These are phyloP conservation scores for Camelus bactrianus DNA, from an alignment of 2,113 vertebrate species.

Conservation along the genomic window DNA sequence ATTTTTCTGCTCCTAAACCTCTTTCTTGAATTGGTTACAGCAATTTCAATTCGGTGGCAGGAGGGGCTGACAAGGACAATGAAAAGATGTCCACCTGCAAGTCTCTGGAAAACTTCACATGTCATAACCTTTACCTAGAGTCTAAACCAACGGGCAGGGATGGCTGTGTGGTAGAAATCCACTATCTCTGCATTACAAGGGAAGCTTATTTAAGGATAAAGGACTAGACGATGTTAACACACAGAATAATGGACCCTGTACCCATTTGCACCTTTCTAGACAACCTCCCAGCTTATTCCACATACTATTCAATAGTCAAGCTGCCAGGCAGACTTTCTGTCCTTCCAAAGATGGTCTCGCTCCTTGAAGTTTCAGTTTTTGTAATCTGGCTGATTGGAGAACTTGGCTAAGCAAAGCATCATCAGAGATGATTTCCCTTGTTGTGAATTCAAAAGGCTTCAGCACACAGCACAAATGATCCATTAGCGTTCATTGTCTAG, in stretches of 20 bases:
- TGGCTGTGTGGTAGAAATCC: neutral
- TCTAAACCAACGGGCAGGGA: neutral
- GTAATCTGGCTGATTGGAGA: conserved; percentile 84
- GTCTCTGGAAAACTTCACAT: neutral
- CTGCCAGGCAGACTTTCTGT: conserved; percentile 77
- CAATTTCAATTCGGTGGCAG: conserved; percentile 32
- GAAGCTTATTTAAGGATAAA: conserved; percentile 30
- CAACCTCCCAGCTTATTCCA: conserved; percentile 38
- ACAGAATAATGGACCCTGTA: neutral
- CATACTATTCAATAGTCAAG: conserved; percentile 61
- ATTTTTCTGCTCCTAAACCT: neutral
- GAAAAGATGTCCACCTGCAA: neutral
- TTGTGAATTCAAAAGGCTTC: conserved; percentile 83
- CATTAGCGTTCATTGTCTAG: conserved; percentile 82
- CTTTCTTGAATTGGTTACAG: neutral
- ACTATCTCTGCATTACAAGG: neutral
- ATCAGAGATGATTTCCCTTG: conserved; percentile 86
- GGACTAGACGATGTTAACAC: neutral
- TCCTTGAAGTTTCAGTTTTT: conserved; percentile 79
- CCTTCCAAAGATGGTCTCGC: conserved; percentile 76
- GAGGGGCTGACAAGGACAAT: neutral
- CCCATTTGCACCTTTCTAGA: conserved; percentile 57
- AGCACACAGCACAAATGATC: conserved; percentile 77
- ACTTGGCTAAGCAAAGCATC: conserved; percentile 83
- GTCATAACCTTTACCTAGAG: neutral